Conservation (phyloP, 2,113 vertebrate species). For the Hemichromis elongatus region DNA sequence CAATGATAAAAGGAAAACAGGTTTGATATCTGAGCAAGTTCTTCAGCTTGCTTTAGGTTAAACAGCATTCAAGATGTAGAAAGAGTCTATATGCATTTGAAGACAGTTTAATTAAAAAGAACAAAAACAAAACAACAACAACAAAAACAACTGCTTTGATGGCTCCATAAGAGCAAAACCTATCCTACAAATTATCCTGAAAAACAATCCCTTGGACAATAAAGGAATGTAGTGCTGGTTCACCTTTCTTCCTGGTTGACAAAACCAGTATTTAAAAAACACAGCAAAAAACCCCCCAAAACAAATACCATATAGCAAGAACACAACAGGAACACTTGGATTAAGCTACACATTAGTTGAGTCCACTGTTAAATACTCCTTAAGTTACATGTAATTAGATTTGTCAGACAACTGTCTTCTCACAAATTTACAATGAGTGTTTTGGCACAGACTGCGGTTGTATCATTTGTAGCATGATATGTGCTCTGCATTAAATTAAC, state of each 20-base stretch:
- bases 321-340: slow-evolving; percentile 25
- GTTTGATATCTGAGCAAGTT: not conserved
- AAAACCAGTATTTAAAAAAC: slow-evolving; percentile 19
- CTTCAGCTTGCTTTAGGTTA: not conserved
- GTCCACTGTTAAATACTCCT: not conserved
- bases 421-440: not conserved
- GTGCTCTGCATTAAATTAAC: not conserved
- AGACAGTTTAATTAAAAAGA: not conserved
- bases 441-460: slow-evolving; percentile 40
- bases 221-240: slow-evolving; percentile 69
- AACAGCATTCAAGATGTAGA: slow-evolving; percentile 5
- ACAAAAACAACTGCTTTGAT: not conserved
- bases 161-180: slow-evolving; percentile 15
- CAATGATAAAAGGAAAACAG: not conserved
- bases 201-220: slow-evolving; percentile 28
- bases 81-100: not conserved
- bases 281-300: not conserved
- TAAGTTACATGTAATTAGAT: not conserved
- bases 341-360: slow-evolving; percentile 23
- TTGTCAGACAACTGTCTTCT: not conserved
- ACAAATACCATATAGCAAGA: not conserved
- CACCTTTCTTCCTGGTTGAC: not conserved
- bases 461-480: not conserved
- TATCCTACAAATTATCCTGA: slow-evolving; percentile 1
- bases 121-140: not conserved